Evolutionary conservation across 2,113 vertebrate species (phyloP), one percentile per base, ranked within the genome.

Genomic region (Bos javanicus): DNA sequence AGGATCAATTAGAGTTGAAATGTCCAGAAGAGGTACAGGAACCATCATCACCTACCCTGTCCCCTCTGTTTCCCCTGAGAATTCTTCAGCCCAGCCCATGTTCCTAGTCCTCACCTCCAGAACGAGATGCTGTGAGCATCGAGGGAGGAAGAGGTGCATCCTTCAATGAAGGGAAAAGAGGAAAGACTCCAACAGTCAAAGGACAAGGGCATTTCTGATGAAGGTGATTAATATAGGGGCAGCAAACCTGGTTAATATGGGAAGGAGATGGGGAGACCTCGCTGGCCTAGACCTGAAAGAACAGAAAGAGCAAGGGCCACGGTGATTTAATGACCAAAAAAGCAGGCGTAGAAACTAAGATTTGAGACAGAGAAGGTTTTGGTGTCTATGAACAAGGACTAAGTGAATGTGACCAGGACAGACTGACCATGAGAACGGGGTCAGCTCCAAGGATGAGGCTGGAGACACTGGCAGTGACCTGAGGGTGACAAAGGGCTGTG

Each of bases 41-140:
- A 28, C 9, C 50, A 43, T 14, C 64, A 46, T 28, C 74, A 28
- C 43, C 7, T 46, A 46, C 0, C 25, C 1, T 46, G 67, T 36
- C 17, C 33, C 62, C 33, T n/a, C 6, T 33, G 33, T 67, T 16
- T 67, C 16, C 30, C 1, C 16, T 67, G 33, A 67, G 33, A 28
- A n/a, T 67, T 67, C 62, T 67, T n/a, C 33, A 67, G 33, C 7
- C 62, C 33, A 67, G 4, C 16, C 62, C 62, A 33, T 30, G 33
- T 15, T 64, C 62, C 15, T 7, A 64, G 15, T 17, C 33, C 33
- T 64, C 62, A n/a, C 7, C 16, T 0, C 30, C 1, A 62, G 13
- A 62, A 0, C 15, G 62, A 64, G 62, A n/a, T 17, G 16, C 62
- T 64, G 30, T 15, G 2, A 33, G 30, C 62, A 64, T n/a, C 62